phyloP scores from a whole-genome alignment of 2,797 vertebrate genomes.

The Poecilia wingei region DNA sequence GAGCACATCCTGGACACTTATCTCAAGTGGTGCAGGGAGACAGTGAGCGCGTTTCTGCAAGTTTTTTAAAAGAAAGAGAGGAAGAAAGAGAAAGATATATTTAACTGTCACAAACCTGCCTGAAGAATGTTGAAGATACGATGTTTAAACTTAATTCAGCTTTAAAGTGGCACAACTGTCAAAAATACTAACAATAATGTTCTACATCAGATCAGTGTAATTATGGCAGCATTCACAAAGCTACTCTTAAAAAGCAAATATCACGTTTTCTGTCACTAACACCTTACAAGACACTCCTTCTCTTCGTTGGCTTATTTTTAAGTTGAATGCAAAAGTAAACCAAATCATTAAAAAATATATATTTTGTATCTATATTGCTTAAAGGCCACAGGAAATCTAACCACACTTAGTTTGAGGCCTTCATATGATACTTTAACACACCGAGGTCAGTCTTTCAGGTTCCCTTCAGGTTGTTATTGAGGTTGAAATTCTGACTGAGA shows the following conservation, averaged over 20 bases:
- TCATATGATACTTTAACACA: not conserved
- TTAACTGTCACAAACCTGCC: not conserved
- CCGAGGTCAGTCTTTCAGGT: not conserved
- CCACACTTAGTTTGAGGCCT: not conserved
- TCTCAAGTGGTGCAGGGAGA: constrained; percentile 64
- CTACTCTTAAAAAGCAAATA: not conserved
- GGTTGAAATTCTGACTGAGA: not conserved
- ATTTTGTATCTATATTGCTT: not conserved
- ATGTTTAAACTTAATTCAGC: not conserved
- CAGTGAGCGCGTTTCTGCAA: constrained; percentile 32
- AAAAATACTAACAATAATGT: not conserved
- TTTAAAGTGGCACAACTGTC: not conserved
- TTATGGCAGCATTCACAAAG: not conserved
- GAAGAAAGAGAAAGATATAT: not conserved
- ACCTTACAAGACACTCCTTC: not conserved
- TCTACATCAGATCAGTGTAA: not conserved
- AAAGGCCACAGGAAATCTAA: not conserved
- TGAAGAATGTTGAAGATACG: not conserved
- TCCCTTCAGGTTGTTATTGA: not conserved
- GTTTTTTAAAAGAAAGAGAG: not conserved
- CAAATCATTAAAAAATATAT: not conserved
- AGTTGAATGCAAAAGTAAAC: not conserved
- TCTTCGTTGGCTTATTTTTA: not conserved
- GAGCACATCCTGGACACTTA: constrained; percentile 75
- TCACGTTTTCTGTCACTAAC: not conserved